Evolutionary conservation across 2,113 vertebrate genomes (phyloP), one percentile per base, ranked within the genome.

Genomic region (Eira barbara): DNA sequence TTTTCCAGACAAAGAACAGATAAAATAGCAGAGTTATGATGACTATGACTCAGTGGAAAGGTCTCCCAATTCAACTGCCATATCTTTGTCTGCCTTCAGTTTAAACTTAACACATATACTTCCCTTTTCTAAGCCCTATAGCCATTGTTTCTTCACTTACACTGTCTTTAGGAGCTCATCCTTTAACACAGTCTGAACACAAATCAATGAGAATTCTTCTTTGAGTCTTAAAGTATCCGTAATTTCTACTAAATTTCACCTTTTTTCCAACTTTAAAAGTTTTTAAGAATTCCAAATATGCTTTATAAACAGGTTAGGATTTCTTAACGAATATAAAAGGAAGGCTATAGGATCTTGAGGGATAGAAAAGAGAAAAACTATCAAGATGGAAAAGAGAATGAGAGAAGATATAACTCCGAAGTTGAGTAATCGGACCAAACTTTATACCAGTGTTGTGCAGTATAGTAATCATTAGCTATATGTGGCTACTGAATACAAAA

Each of bases 261-360:
- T 42, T 80, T 88, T 61, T 88, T 88, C 13, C 69, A 89, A 81
- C 14, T 69, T 11, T 81, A 34, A 27, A 83, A 63, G 78, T 59
- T 59, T 91, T 92, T 36, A 88, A 76, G 17, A 88, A 91, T 88
- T 69, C 69, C 76, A 12, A 67, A 80, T 85, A 74, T 86, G 9
- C 20, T 95, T 95, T 52, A 86, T 61, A 76, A 97, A 87, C 49
- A 91, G 29, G 34, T 74, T 74, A 76, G 27, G 81, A 29, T 94
- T 89, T 80, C 21, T 83, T 82, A 65, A 93, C 84, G 31, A 82
- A 79, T 34, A 49, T 0, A 91, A 9, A 78, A 88, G 88, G 5
- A 91, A 76, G 61, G 47, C 71, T 27, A 85, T 3, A 93, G 82
- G 36, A 39, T 87, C 7, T 49, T 92, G 20, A 89, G 78, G 18